Percentiles rank a stretch among this genome's conserved stretches.
Conservation (phyloP, 2,113 vertebrate genomes). For the Tetrao urogallus region DNA sequence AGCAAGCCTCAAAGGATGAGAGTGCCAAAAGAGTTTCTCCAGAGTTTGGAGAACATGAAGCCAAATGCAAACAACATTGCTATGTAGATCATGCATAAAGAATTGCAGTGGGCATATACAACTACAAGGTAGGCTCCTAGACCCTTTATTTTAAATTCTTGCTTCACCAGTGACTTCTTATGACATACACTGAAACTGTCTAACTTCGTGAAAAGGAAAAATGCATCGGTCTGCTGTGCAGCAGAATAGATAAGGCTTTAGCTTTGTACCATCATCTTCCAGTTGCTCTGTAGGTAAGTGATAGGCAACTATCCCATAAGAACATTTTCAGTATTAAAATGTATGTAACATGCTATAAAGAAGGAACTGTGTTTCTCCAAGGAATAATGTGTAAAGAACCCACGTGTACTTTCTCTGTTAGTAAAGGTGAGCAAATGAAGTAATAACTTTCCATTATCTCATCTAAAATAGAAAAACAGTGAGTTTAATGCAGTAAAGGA, state of each 20-base stretch:
- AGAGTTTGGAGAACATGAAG: neutral
- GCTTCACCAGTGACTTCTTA: neutral
- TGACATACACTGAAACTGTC: neutral
- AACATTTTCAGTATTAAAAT: neutral
- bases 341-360: neutral
- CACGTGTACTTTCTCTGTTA: neutral
- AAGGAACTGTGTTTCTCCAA: neutral
- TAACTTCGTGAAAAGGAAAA: neutral
- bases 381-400: neutral
- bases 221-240: too few species aligned
- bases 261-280: neutral
- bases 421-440: neutral
- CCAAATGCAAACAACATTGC: neutral
- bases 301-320: neutral
- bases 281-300: neutral
- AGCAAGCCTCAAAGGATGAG: neutral
- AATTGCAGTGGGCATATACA: too few species aligned
- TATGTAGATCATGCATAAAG: neutral
- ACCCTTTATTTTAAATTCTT: neutral
- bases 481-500: neutral
- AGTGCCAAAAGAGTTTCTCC: neutral
- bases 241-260: neutral
- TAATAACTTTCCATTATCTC: neutral
- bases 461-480: neutral
- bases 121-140: neutral